These are phyloP conservation scores for Danionella cerebrum DNA, from an alignment of 2,113 vertebrate species.

Conservation along the genomic window DNA sequence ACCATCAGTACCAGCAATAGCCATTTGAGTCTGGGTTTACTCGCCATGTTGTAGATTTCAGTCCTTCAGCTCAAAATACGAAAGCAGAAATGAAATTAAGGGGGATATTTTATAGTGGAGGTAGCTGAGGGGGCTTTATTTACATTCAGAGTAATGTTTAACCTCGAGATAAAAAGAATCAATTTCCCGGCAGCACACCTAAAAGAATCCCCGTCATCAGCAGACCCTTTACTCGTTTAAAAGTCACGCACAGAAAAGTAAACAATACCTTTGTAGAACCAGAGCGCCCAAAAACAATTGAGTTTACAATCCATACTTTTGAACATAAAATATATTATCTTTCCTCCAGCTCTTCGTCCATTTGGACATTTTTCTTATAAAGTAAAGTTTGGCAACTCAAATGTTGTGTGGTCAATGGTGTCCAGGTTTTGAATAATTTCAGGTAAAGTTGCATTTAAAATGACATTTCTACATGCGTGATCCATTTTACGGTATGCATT, in stretches of 20 bases:
- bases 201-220: neutral
- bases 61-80: neutral
- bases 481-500: too few relatives aligned
- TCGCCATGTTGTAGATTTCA: slow-evolving; percentile 5
- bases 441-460: too few relatives aligned
- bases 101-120: slow-evolving; percentile 2
- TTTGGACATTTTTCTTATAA: too few relatives aligned
- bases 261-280: too few relatives aligned
- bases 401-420: too few relatives aligned
- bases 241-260: neutral
- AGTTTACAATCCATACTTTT: too few relatives aligned
- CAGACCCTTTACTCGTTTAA: neutral
- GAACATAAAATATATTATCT: too few relatives aligned
- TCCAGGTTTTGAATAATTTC: too few relatives aligned
- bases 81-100: neutral
- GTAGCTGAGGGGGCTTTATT: neutral
- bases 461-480: too few relatives aligned
- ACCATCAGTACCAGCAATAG: neutral
- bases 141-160: slow-evolving; percentile 51
- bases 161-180: slow-evolving; percentile 40
- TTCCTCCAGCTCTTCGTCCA: too few relatives aligned
- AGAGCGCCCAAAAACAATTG: too few relatives aligned
- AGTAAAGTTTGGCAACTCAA: too few relatives aligned
- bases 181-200: neutral
- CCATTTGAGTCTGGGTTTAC: neutral